Evolutionary conservation across 2,113 vertebrate genomes (phyloP).

Genomic region (Peromyscus maniculatus): DNA sequence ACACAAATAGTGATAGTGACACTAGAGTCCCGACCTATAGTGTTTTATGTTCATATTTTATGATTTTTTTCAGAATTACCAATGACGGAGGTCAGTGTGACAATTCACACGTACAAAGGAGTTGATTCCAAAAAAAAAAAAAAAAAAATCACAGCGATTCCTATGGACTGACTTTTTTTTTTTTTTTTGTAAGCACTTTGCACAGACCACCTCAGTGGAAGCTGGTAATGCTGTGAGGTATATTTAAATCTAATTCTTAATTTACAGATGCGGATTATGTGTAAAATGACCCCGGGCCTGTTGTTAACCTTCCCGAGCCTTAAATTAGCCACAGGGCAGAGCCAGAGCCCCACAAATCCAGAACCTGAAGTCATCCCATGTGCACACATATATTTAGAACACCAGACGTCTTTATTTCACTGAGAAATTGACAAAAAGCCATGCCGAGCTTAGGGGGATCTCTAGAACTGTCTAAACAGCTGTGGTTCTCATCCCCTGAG

Average conservation of each 20-base stretch:
- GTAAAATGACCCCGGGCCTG: constrained; percentile 69
- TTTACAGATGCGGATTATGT: constrained; percentile 73
- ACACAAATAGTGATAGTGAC: neutral
- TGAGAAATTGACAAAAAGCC: constrained; percentile 64
- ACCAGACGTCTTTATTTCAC: constrained; percentile 59
- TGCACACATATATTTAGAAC: constrained; percentile 70
- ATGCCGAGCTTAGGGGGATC: constrained; percentile 60
- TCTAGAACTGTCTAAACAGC: constrained; percentile 67
- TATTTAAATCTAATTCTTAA: constrained; percentile 68
- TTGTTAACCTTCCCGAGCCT: constrained; percentile 74
- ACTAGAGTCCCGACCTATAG: neutral
- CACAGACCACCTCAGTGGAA: neutral
- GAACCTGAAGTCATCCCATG: constrained; percentile 43
- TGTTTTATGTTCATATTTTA: neutral
- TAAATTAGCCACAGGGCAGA: constrained; percentile 69
- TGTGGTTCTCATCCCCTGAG: neutral
- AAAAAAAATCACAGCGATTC: neutral
- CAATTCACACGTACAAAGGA: constrained; percentile 1
- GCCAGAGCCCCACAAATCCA: constrained; percentile 20
- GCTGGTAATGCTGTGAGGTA: neutral
- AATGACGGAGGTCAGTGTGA: neutral
- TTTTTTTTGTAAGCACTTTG: constrained; percentile 3
- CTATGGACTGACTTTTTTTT: neutral
- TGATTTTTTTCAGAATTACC: constrained; percentile 41
- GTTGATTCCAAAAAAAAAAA: neutral